A percentile compares a stretch with the other conserved stretches of the same genome.
phyloP scores from a whole-genome alignment of 2,797 vertebrate genomes.

The Serranus cabrilla region DNA sequence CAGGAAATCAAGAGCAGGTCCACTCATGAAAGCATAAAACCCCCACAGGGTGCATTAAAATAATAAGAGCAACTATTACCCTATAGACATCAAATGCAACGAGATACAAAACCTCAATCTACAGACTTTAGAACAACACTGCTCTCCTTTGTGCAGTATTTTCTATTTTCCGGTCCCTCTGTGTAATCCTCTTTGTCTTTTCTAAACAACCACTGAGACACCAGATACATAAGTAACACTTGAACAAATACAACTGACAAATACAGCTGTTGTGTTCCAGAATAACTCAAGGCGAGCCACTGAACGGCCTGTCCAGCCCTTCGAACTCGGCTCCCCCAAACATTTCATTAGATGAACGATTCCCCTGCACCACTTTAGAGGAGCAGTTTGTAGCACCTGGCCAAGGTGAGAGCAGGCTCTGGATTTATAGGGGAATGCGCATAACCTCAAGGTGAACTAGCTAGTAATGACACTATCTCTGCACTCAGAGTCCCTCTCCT shows the following conservation, averaged over 20 bases:
- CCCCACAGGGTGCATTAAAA: neutral
- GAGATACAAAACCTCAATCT: neutral
- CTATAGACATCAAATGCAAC: neutral
- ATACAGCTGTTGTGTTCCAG: conserved; percentile 33
- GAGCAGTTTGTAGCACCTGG: conserved; percentile 63
- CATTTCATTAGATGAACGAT: conserved; percentile 61
- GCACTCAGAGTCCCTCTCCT: conserved; percentile 36
- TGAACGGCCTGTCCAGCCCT: conserved; percentile 26
- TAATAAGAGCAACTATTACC: neutral
- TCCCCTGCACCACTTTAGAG: conserved; percentile 26
- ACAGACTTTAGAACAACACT: neutral
- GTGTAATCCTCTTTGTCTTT: conserved; percentile 15
- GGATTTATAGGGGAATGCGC: conserved; percentile 70
- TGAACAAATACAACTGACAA: conserved; percentile 45
- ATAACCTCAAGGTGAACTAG: conserved; percentile 77
- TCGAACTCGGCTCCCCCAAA: conserved; percentile 31
- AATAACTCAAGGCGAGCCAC: conserved; percentile 43
- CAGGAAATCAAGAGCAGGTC: neutral
- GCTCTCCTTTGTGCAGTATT: neutral
- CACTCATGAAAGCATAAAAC: too few species aligned
- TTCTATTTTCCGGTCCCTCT: neutral
- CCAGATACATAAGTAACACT: conserved; percentile 27
- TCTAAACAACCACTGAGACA: conserved; percentile 19
- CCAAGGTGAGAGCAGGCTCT: conserved; percentile 68
- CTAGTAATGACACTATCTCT: conserved; percentile 69